Base-by-base conservation (phyloP, 2,797 vertebrate genomes). In the Muscicapa striata region DNA sequence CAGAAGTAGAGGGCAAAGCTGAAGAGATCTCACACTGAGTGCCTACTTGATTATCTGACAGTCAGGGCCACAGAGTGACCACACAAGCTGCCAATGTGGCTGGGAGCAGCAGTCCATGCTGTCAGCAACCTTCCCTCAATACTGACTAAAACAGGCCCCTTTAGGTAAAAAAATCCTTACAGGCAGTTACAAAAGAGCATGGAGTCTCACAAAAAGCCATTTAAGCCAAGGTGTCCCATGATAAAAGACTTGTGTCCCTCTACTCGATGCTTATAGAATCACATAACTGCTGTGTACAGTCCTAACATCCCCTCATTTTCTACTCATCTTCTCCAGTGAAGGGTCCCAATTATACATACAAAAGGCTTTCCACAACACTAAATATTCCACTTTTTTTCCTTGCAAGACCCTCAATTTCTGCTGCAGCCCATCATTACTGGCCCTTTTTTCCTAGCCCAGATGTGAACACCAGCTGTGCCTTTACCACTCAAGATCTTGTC, bases 231-330 rank as follows among this genome's bases (percentile, higher is more conserved):
- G 23, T 6, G 8, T 81, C 34, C 20, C 38, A 22, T 2, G 4
- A 5, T 18, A n/a, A 51, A 81, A 64, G 21, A 61, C 29, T 38
- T 46, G 3, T 10, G 43, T 11, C 6, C 14, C 29, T 16, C 9
- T 36, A 9, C 7, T 52, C 0, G 0, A 10, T 8, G 1, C 16
- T 75, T 41, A 27, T 13, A n/a, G 41, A 66, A 32, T 24, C 34
- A 54, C 30, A 67, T 29, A 89, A 49, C 16, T 43, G 23, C 24
- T 64, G 10, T 13, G 18, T n/a, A 11, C 1, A 8, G 6, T 36
- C 34, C 23, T 30, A 57, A 18, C 0, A 1, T 27, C 43, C 24
- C 16, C 23, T 55, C 20, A 32, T 70, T 61, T 70, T 70, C 40
- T 51, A 16, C 13, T 54, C 22, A 27, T 77, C n/a, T 58, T 78